These are phyloP conservation scores for Cephus cinctus DNA, from an alignment of 1,140 invertebrate genomes.

Conservation along the genomic window DNA sequence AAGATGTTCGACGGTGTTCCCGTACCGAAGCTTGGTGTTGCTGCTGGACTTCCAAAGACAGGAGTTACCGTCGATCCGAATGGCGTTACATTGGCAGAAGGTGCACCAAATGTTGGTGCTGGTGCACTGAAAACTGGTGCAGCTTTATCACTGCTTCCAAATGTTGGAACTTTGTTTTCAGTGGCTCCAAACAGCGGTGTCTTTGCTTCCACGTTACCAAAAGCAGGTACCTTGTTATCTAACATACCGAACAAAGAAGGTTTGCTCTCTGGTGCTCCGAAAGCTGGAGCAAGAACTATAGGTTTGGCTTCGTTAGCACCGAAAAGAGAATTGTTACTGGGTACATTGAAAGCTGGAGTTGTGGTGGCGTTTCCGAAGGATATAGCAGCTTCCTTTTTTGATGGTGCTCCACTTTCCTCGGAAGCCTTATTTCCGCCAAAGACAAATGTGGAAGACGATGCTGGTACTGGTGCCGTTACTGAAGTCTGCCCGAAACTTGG, in stretches of 20 bases:
- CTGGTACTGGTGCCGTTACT: conserved; percentile 1
- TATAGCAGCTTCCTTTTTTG: neutral
- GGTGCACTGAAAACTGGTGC: neutral
- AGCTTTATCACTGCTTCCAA: conserved; percentile 2
- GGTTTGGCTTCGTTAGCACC: conserved; percentile 24
- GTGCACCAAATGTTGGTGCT: conserved; percentile 24
- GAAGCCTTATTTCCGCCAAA: conserved; percentile 20
- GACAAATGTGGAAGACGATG: conserved; percentile 13
- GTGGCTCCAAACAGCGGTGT: conserved; percentile 15
- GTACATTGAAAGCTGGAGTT: conserved; percentile 10
- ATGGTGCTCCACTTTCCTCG: neutral
- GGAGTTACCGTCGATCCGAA: conserved; percentile 15
- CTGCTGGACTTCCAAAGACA: conserved; percentile 20
- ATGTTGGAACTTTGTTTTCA: neutral
- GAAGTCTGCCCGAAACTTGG: neutral
- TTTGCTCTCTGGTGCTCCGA: conserved; percentile 23
- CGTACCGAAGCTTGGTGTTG: conserved; percentile 14
- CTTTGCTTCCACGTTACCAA: conserved; percentile 22
- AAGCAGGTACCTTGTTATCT: conserved; percentile 22
- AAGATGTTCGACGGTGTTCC: conserved; percentile 25
- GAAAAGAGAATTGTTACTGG: conserved; percentile 13
- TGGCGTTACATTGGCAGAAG: conserved; percentile 12
- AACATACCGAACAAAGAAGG: conserved; percentile 9
- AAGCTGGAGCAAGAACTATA: conserved; percentile 27
- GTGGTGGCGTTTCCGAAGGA: neutral